Evolutionary conservation across 2,888 invertebrate species (phyloP).

Genomic region (Hypena proboscidalis): DNA sequence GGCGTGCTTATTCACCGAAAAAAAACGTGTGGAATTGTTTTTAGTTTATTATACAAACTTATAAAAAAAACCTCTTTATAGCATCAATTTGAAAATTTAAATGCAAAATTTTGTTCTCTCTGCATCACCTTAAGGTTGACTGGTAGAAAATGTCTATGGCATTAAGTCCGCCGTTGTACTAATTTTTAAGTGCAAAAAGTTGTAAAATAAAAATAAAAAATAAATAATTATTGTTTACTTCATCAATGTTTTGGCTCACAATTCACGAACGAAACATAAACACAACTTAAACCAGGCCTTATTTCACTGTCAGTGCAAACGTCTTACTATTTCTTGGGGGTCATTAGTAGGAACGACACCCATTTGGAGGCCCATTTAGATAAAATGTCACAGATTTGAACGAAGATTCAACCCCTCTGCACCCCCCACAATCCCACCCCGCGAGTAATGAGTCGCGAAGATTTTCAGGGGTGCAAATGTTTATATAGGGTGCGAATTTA

Average conservation of each 20-base stretch:
- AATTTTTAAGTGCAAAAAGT: too few species aligned
- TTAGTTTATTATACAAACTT: too few species aligned
- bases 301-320: slow-evolving; percentile 65
- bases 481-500: slow-evolving; percentile 83
- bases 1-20: too few species aligned
- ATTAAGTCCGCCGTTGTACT: too few species aligned
- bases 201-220: too few species aligned
- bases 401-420: slow-evolving; percentile 63
- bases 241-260: not conserved
- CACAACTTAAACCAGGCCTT: slow-evolving; percentile 44
- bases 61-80: too few species aligned
- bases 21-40: too few species aligned
- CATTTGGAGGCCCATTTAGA: slow-evolving; percentile 84
- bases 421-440: slow-evolving; percentile 41
- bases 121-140: too few species aligned
- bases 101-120: too few species aligned
- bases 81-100: too few species aligned
- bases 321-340: slow-evolving; percentile 81
- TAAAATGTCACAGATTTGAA: slow-evolving; percentile 85
- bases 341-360: slow-evolving; percentile 81
- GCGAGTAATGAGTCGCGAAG: slow-evolving; percentile 83
- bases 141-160: too few species aligned
- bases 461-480: slow-evolving; percentile 82
- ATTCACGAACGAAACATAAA: slow-evolving; percentile 33
- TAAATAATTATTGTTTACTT: too few species aligned